Evolutionary conservation across 2,888 invertebrate genomes (phyloP).

Genomic region (Drosophila quinaria): DNA sequence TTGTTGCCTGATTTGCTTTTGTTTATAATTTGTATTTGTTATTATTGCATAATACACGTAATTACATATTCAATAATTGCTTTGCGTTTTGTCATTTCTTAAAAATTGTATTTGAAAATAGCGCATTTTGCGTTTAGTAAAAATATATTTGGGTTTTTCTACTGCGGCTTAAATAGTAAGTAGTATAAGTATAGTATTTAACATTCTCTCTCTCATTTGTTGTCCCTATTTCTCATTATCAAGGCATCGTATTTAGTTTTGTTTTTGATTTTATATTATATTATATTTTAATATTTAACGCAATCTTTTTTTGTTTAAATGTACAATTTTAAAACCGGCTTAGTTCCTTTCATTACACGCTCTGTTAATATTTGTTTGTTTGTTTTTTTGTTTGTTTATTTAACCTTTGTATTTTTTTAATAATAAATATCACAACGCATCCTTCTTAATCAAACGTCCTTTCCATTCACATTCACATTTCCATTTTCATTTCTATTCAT

Average conservation of each 20-base stretch:
- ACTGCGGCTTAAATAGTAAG: constrained; percentile 64
- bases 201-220: constrained; percentile 52
- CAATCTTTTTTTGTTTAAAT: constrained; percentile 60
- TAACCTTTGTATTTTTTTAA: constrained; percentile 71
- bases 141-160: constrained; percentile 80
- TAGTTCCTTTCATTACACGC: constrained; percentile 76
- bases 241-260: constrained; percentile 69
- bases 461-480: constrained; percentile 14
- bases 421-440: constrained; percentile 86
- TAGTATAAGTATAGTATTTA: constrained; percentile 59
- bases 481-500: not conserved
- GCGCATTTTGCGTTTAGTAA: constrained; percentile 78
- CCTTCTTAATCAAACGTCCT: constrained; percentile 71
- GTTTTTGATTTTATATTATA: constrained; percentile 27
- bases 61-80: constrained; percentile 79
- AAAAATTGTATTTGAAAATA: constrained; percentile 80
- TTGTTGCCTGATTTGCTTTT: constrained; percentile 41
- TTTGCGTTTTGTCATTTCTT: constrained; percentile 72
- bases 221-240: constrained; percentile 62
- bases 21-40: constrained; percentile 15
- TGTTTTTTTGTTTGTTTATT: constrained; percentile 20
- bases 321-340: constrained; percentile 78
- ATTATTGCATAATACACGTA: constrained; percentile 69
- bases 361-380: constrained; percentile 52
- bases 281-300: constrained; percentile 35